Evolutionary conservation across 1,140 invertebrate genomes (phyloP), one percentile per base, ranked within the genome.

Genomic region (Brachionus paranguensis): DNA sequence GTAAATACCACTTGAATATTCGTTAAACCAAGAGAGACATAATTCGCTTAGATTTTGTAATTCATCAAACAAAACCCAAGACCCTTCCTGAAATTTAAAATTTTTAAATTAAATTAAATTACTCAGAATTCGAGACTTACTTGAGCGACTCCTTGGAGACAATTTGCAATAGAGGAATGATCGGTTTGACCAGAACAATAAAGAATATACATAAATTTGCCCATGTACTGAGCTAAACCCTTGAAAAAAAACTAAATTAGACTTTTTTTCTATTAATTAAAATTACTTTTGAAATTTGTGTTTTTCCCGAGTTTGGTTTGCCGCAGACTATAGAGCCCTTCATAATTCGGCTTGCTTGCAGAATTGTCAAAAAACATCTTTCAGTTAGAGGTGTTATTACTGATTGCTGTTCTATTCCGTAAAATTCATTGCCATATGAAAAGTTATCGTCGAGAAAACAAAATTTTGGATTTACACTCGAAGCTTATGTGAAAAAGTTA

Each of bases 41-140:
- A 87, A 78, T 8, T 83, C 84, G 29, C 81, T 86, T 27, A 89
- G 79, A 47, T 83, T 86, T 81, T 90, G 88, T 10, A 86, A 84
- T 68, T 89, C 88, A 86, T 89, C 87, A 86, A 89, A 88, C 84
- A 87, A 88, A 24, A 86, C 87, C 89, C 89, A 90, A 83, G 88
- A 89, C 3, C 89, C 89, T 86, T 90, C 89, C 88, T 89, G 79
- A 37, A 37, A 37, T 33, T 83, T 24, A 24, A 29, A 65, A 81
- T 33, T 33, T 45, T 12, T 3, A 10, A 74, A 70, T 12, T 17
- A 24, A 24, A 24, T 81, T 45, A 20, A 41, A 37, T 47, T 33
- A 37, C 14, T n/a, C 10, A 83, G 55, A 10, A 10, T 10, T 60
- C 53, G 27, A 12, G 45, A 86, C 86, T 85, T 84, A 89, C 88